Conservation (phyloP, 2,888 invertebrate genomes). For the Cremastinae sp. region DNA sequence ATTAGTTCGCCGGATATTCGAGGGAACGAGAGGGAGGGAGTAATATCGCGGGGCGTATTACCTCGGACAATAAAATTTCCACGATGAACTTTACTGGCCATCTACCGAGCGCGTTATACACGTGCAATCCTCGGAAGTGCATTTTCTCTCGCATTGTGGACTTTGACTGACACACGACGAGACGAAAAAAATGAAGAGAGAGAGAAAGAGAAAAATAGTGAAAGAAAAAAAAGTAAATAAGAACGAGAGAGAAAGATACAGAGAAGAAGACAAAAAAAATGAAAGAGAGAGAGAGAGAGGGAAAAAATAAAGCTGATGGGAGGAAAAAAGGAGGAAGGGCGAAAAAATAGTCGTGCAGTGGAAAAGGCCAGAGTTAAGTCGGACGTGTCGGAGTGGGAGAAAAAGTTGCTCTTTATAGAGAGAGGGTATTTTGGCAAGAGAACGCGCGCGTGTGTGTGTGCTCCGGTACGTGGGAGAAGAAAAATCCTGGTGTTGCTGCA, state of each 20-base stretch:
- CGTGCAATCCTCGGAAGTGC: constrained; percentile 54
- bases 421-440: background rate
- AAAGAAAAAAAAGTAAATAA: no score
- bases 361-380: constrained; percentile 32
- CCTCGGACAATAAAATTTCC: constrained; percentile 62
- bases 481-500: constrained; percentile 62
- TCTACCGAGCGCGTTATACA: constrained; percentile 3
- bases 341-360: constrained; percentile 7
- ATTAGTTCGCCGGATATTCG: background rate
- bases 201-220: constrained; percentile 12
- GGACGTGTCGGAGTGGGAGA: constrained; percentile 12
- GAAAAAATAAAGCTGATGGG: background rate
- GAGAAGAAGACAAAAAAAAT: background rate
- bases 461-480: constrained; percentile 29
- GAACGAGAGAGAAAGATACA: background rate
- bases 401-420: constrained; percentile 17
- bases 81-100: constrained; percentile 51
- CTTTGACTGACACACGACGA: constrained; percentile 54
- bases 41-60: constrained; percentile 46
- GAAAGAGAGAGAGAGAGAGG: constrained; percentile 3
- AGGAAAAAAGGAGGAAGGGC: constrained; percentile 16
- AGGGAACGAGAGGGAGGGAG: constrained; percentile 27
- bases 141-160: constrained; percentile 57
- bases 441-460: background rate
- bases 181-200: background rate